Evolutionary conservation across 2,113 vertebrate genomes (phyloP).

Genomic region (Mustela nigripes): DNA sequence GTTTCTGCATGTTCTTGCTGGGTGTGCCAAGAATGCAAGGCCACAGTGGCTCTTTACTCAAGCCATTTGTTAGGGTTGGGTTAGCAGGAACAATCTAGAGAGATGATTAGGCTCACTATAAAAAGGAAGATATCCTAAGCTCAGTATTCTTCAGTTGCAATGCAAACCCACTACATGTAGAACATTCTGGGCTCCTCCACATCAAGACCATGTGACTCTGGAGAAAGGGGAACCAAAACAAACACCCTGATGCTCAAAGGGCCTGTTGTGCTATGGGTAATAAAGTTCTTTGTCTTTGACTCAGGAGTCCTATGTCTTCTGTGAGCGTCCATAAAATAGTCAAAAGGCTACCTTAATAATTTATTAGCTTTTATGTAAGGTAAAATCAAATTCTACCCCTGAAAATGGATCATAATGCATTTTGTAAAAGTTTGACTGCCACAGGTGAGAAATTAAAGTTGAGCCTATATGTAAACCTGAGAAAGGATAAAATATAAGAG

Average conservation of each 20-base stretch:
- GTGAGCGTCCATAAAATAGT: not conserved
- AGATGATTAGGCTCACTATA: not conserved
- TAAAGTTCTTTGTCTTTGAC: not conserved
- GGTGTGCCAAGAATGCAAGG: not conserved
- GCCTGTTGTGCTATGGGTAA: not conserved
- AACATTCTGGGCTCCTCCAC: not conserved
- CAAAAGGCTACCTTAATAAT: not conserved
- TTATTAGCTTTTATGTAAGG: not conserved
- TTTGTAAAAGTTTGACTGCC: not conserved
- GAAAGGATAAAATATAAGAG: not conserved
- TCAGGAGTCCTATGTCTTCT: not conserved
- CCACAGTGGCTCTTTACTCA: not conserved
- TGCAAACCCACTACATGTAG: not conserved
- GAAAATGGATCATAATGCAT: not conserved
- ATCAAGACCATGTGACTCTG: not conserved
- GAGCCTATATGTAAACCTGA: not conserved
- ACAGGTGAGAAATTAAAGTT: not conserved
- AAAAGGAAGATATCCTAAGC: not conserved
- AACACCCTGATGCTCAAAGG: not conserved
- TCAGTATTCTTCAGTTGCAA: not conserved
- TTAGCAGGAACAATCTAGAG: not conserved
- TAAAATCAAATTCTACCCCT: slow-evolving; percentile 10
- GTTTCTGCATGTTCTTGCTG: not conserved
- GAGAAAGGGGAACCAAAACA: not conserved
- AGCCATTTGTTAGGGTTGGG: not conserved